Percentiles rank a stretch among this genome's conserved stretches.
phyloP scores from a whole-genome alignment of 2,888 invertebrate species.

The Temnothorax ravouxi region DNA sequence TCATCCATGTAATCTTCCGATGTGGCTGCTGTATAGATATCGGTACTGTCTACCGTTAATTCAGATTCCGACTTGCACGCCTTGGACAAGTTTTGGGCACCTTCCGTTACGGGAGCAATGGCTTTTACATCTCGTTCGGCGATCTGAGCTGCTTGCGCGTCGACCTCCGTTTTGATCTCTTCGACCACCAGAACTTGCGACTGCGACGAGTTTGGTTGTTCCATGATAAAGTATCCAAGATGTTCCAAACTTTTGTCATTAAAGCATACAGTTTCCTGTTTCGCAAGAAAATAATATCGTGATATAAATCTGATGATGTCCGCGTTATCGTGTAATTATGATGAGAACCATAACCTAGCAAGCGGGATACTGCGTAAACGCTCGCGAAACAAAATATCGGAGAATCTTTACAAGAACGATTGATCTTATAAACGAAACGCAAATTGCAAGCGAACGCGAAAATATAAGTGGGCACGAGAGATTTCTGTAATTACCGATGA shows the following conservation, averaged over 20 bases:
- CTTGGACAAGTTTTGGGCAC: background rate
- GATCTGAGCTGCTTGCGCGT: background rate
- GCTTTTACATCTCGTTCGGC: background rate
- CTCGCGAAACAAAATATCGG: background rate
- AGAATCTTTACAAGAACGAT: background rate
- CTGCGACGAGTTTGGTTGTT: conserved; percentile 64
- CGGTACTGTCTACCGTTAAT: background rate
- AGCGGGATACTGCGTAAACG: background rate
- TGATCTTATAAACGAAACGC: background rate
- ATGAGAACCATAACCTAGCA: conserved; percentile 62
- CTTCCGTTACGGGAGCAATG: background rate
- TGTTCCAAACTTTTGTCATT: conserved; percentile 55
- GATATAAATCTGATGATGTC: background rate
- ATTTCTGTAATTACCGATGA: background rate
- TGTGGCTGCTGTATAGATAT: background rate
- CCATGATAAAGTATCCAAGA: conserved; percentile 68
- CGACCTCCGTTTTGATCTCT: conserved; percentile 5
- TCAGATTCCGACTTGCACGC: background rate
- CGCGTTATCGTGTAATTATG: background rate
- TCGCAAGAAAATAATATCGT: conserved; percentile 33
- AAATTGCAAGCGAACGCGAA: background rate
- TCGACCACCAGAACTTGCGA: conserved; percentile 19
- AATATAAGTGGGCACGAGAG: no score
- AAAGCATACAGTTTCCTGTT: conserved; percentile 66
- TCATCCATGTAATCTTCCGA: background rate